Percentiles rank a stretch among this genome's conserved stretches.
Evolutionary conservation across 2,888 invertebrate genomes (phyloP).

Genomic region (Drosophila prolongata): DNA sequence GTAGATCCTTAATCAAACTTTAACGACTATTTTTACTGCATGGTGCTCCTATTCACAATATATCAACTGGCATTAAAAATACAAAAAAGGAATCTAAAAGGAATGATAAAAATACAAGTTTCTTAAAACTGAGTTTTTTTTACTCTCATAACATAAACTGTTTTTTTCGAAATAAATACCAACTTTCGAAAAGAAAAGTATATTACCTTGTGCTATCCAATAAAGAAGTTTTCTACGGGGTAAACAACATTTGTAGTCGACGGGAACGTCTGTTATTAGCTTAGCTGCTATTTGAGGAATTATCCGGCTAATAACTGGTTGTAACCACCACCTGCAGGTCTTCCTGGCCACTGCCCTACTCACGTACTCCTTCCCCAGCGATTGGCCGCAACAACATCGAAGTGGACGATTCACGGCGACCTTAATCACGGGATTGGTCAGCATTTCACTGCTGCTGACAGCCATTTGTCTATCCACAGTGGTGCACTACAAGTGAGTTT

Average conservation of each 20-base stretch:
- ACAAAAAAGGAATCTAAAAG: too few species aligned
- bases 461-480: slow-evolving; percentile 83
- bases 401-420: slow-evolving; percentile 74
- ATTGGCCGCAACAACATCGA: slow-evolving; percentile 76
- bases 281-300: slow-evolving; percentile 16
- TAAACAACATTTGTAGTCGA: neutral
- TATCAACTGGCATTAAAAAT: too few species aligned
- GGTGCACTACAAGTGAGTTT: slow-evolving; percentile 80
- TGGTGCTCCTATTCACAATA: too few species aligned
- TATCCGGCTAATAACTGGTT: slow-evolving; percentile 19
- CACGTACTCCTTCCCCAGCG: slow-evolving; percentile 82
- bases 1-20: too few species aligned
- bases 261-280: slow-evolving; percentile 13
- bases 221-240: neutral
- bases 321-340: slow-evolving; percentile 20
- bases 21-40: too few species aligned
- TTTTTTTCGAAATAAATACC: too few species aligned
- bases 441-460: slow-evolving; percentile 78
- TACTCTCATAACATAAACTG: too few species aligned
- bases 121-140: too few species aligned
- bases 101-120: too few species aligned
- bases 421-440: slow-evolving; percentile 70
- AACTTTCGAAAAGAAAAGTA: neutral
- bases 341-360: slow-evolving; percentile 72
- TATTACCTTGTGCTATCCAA: neutral